Conservation (phyloP, 2,113 vertebrate species). For the Agelaius tricolor region DNA sequence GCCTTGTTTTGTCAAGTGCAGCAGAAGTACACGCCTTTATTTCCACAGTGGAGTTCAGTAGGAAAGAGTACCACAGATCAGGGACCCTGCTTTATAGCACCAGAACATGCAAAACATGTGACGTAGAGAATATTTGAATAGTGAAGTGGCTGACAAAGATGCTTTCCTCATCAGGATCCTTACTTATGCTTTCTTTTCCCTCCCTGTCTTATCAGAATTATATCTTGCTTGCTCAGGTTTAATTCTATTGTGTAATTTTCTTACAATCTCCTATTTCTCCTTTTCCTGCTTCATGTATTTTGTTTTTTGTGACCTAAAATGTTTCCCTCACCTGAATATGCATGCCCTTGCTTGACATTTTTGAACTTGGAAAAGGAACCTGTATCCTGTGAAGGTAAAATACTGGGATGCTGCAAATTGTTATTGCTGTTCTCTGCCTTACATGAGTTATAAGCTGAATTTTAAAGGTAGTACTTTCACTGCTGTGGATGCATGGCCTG, state of each 20-base stretch:
- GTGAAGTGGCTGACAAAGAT: not conserved
- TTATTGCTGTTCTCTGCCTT: not conserved
- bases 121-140: not conserved
- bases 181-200: not conserved
- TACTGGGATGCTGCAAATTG: not conserved
- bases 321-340: not conserved
- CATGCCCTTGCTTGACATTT: not conserved
- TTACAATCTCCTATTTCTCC: not conserved
- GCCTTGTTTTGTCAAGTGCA: not conserved
- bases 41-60: not conserved
- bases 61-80: not conserved
- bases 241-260: not conserved
- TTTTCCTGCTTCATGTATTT: not conserved
- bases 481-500: not conserved
- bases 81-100: not conserved
- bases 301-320: not conserved
- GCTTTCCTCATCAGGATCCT: not conserved
- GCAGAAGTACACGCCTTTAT: not conserved
- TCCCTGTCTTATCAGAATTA: not conserved
- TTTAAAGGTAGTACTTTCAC: not conserved
- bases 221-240: not conserved
- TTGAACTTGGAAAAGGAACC: not conserved
- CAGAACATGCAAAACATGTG: not conserved
- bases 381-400: not conserved
- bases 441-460: not conserved